A percentile compares a stretch with the other conserved stretches of the same genome.
Evolutionary conservation across 1,140 invertebrate genomes (phyloP).

Genomic region (Zaprionus ghesquierei): DNA sequence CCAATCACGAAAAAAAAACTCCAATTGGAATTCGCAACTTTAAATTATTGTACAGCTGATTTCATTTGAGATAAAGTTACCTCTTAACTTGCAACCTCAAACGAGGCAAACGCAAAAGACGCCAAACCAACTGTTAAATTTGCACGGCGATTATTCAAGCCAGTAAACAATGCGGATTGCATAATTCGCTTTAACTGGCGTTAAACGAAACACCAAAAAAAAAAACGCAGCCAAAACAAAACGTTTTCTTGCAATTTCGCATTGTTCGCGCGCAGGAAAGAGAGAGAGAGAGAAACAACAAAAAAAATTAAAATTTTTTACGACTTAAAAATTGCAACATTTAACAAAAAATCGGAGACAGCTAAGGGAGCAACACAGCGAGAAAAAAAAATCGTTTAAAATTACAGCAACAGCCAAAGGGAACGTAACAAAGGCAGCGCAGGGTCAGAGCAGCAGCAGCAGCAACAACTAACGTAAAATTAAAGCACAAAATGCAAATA

Average conservation of each 20-base stretch:
- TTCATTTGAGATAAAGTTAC: slow-evolving; percentile 60
- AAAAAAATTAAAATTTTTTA: slow-evolving; percentile 61
- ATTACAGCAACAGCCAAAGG: slow-evolving; percentile 35
- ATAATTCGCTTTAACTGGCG: slow-evolving; percentile 45
- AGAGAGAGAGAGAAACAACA: too few relatives aligned
- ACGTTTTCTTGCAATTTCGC: slow-evolving; percentile 55
- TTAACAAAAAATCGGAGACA: slow-evolving; percentile 52
- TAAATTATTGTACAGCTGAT: slow-evolving; percentile 40
- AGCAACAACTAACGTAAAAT: slow-evolving; percentile 63
- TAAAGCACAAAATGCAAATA: slow-evolving; percentile 82
- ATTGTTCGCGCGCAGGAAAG: slow-evolving; percentile 24
- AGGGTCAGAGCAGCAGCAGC: slow-evolving; percentile 50
- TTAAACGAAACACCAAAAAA: slow-evolving; percentile 29
- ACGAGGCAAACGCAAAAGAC: slow-evolving; percentile 13
- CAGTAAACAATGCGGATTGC: slow-evolving; percentile 53
- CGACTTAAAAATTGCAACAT: slow-evolving; percentile 76
- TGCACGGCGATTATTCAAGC: slow-evolving; percentile 47
- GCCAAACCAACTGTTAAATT: slow-evolving; percentile 17
- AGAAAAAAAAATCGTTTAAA: slow-evolving; percentile 22
- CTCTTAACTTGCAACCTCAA: slow-evolving; percentile 33
- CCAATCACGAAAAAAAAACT: background rate
- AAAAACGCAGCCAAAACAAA: slow-evolving; percentile 23
- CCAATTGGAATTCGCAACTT: slow-evolving; percentile 16
- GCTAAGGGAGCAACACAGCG: slow-evolving; percentile 6
- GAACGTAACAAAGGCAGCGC: slow-evolving; percentile 56